Evolutionary conservation across 2,797 vertebrate genomes (phyloP), one percentile per base, ranked within the genome.

Genomic region (Chiroxiphia lanceolata): DNA sequence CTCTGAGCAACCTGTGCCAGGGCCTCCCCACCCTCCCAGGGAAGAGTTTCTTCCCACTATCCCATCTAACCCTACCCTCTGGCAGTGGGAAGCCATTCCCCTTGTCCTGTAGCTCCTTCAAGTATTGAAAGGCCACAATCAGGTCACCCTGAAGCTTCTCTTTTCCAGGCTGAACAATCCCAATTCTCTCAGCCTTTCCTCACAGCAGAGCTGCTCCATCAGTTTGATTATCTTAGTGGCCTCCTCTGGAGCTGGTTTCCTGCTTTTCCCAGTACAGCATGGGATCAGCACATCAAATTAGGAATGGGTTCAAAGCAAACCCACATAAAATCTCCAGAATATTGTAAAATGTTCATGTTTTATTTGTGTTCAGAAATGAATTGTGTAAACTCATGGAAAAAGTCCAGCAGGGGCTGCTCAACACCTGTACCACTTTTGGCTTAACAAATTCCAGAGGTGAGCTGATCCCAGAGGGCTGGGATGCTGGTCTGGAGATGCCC

Each of bases 21-120:
- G 44, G 57, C 29, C 44, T 71, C 2, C 0, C 0, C 25, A 1
- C 18, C 44, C 51, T 59, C n/a, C 7, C 6, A 71, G 50, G 6
- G 11, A 40, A 1, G 0, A 59, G 44, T 59, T 51, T 7, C 6
- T 71, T 33, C 42, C 56, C 63, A 14, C 0, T 23, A 23, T 56
- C 22, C 15, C 36, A 50, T n/a, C 63, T 29, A 2, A 2, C 48
- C 22, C 64, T 15, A 19, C 27, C 26, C 26, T 42, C 33, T 67
- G 33, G 5, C 63, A 65, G 31, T 45, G 16, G 33, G 11, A 65
- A 47, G 11, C 31, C 44, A 26, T n/a, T 47, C 23, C 33, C 6
- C 15, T n/a, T 19, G 31, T 65, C 16, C 33, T 71, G 65, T 15
- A 12, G 13, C 15, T 57, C 29, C 44, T 53, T 78, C 12, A 71